Evolutionary conservation across 2,888 invertebrate genomes (phyloP).

Genomic region (Erynnis tages): DNA sequence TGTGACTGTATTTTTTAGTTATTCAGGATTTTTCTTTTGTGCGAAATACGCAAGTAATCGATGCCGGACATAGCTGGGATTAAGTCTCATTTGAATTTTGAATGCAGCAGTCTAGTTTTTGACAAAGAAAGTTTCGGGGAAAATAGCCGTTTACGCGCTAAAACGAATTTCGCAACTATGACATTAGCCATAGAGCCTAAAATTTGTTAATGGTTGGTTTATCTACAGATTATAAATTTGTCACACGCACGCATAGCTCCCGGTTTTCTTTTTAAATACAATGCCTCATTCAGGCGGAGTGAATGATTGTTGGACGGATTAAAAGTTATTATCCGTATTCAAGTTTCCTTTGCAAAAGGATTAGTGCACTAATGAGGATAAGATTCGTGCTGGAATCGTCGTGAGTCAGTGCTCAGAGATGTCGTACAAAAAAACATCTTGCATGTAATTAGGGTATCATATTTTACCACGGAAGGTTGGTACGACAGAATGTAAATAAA

Average conservation of each 20-base stretch:
- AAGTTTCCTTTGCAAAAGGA: constrained; percentile 51
- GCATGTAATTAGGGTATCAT: background rate
- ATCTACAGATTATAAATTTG: constrained; percentile 24
- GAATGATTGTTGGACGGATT: constrained; percentile 57
- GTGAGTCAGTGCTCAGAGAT: constrained; percentile 36
- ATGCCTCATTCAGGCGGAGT: constrained; percentile 46
- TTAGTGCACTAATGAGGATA: constrained; percentile 64
- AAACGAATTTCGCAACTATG: constrained; percentile 1
- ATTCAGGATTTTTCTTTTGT: constrained; percentile 42
- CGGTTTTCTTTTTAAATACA: constrained; percentile 39
- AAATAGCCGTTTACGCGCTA: constrained; percentile 23
- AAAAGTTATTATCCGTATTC: constrained; percentile 52
- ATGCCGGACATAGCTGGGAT: constrained; percentile 59
- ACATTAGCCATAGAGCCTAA: background rate
- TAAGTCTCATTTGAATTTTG: constrained; percentile 22
- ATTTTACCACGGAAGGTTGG: background rate
- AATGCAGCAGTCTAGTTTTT: constrained; percentile 27
- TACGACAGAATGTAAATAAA: too few relatives aligned
- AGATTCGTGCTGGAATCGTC: constrained; percentile 53
- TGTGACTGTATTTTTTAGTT: constrained; percentile 55
- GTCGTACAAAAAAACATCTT: constrained; percentile 14
- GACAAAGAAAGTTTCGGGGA: constrained; percentile 42
- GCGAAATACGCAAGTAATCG: constrained; percentile 58
- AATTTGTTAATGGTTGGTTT: background rate
- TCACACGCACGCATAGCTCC: constrained; percentile 34